Evolutionary conservation across 2,888 invertebrate genomes (phyloP).

Genomic region (Pheosia tremula): DNA sequence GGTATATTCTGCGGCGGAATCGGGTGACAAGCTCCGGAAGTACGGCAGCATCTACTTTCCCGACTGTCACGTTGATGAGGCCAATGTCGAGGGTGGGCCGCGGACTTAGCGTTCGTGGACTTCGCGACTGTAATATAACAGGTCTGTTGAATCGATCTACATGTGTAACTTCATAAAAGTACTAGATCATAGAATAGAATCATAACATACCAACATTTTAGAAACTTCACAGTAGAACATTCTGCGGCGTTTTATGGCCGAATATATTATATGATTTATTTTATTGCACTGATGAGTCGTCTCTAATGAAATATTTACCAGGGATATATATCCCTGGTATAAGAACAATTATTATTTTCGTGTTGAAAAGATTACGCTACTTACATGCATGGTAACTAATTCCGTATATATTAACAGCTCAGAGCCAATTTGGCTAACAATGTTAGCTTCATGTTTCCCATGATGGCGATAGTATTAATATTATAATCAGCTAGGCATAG

Average conservation of each 20-base stretch:
- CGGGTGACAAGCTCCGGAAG: slow-evolving; percentile 65
- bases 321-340: too few relatives aligned
- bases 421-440: not conserved
- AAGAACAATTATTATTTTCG: too few relatives aligned
- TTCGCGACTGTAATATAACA: not conserved
- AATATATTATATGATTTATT: too few relatives aligned
- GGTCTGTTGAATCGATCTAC: not conserved
- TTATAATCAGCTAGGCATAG: not conserved
- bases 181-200: not conserved
- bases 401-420: not conserved
- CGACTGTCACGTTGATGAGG: slow-evolving; percentile 62
- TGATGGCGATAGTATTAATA: slow-evolving; percentile 2
- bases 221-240: too few relatives aligned
- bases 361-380: too few relatives aligned
- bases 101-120: not conserved
- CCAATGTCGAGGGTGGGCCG: slow-evolving; percentile 30
- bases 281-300: too few relatives aligned
- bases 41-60: slow-evolving; percentile 65
- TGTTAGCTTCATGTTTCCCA: slow-evolving; percentile 1
- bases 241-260: too few relatives aligned
- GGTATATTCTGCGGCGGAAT: slow-evolving; percentile 58
- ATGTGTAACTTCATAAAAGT: not conserved
- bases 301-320: too few relatives aligned
- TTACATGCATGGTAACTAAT: not conserved
- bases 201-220: too few relatives aligned